A percentile compares a stretch with the other conserved stretches of the same genome.
Evolutionary conservation across 2,113 vertebrate genomes (phyloP).

Genomic region (Protobothrops mucrosquamatus): DNA sequence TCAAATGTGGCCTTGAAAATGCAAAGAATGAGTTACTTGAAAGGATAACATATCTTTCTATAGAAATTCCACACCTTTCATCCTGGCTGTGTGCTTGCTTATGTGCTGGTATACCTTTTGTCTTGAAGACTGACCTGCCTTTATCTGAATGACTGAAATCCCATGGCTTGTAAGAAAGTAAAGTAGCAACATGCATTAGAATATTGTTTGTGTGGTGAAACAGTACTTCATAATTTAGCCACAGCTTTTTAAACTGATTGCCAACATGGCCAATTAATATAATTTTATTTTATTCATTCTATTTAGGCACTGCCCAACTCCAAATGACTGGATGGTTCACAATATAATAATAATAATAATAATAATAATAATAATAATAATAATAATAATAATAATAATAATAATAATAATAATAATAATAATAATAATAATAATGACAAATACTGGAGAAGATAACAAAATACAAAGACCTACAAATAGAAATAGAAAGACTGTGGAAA

Average conservation of each 20-base stretch:
- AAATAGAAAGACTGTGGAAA: too few species aligned
- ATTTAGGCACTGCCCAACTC: background rate
- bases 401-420: too few species aligned
- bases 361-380: too few species aligned
- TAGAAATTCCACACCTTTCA: conserved; percentile 39
- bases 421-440: too few species aligned
- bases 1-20: conserved; percentile 64
- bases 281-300: background rate
- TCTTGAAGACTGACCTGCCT: conserved; percentile 73
- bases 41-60: conserved; percentile 58
- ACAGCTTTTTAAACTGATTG: background rate
- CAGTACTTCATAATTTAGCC: background rate
- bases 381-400: too few species aligned
- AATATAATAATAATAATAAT: background rate
- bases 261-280: background rate
- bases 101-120: conserved; percentile 60
- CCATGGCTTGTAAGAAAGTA: conserved; percentile 59
- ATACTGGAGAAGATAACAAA: too few species aligned
- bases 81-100: conserved; percentile 70
- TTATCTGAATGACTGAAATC: conserved; percentile 69
- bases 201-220: background rate
- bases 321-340: background rate
- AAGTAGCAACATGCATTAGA: background rate
- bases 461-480: too few species aligned
- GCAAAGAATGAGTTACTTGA: conserved; percentile 41